phyloP scores from a whole-genome alignment of 2,888 invertebrate genomes.

The Furcula furcula region DNA sequence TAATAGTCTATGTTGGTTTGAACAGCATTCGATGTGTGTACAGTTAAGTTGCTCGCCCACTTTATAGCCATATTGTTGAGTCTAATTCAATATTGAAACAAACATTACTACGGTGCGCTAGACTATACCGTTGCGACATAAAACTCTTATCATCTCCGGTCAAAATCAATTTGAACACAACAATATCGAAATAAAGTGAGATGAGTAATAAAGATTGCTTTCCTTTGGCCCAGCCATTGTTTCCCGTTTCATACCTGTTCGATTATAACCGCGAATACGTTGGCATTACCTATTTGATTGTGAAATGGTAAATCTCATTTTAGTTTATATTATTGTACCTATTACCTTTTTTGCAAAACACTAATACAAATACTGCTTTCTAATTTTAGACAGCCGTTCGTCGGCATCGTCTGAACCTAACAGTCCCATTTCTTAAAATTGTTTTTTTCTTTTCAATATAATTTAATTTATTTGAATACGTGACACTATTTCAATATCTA shows the following conservation, averaged over 20 bases:
- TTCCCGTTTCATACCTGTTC: constrained; percentile 56
- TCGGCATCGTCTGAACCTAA: background rate
- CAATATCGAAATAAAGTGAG: constrained; percentile 61
- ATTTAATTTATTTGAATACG: too few species aligned
- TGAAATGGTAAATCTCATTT: constrained; percentile 1
- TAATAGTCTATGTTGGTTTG: constrained; percentile 30
- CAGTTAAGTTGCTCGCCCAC: constrained; percentile 44
- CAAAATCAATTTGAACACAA: constrained; percentile 65
- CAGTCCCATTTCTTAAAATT: too few species aligned
- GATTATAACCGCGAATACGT: constrained; percentile 46
- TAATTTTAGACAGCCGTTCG: background rate
- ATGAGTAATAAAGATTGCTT: constrained; percentile 67
- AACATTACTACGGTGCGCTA: constrained; percentile 56
- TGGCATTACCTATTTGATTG: constrained; percentile 17
- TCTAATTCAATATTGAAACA: constrained; percentile 64
- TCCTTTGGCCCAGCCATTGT: constrained; percentile 59
- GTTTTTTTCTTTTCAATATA: too few species aligned
- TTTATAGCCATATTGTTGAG: constrained; percentile 42
- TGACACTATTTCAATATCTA: too few species aligned
- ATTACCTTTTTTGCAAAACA: background rate
- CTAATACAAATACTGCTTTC: background rate
- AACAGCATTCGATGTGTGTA: constrained; percentile 34
- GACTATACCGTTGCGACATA: constrained; percentile 65
- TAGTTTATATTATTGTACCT: background rate
- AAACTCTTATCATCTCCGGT: constrained; percentile 64